phyloP scores from a whole-genome alignment of 2,797 vertebrate genomes.

The Pseudochirops corinnae region DNA sequence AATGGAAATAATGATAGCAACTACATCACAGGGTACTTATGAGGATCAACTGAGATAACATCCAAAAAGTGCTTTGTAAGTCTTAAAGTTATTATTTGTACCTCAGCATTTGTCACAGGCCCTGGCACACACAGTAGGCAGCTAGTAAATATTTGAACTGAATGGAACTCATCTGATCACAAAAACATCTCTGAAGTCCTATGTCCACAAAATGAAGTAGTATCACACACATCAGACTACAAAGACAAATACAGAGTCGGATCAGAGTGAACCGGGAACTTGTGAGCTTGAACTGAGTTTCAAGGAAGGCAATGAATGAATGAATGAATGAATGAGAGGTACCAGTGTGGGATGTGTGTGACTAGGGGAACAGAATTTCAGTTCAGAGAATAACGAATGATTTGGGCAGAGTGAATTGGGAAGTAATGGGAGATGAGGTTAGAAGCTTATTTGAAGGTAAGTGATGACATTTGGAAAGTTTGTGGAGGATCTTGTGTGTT shows the following conservation, averaged over 20 bases:
- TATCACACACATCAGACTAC: background rate
- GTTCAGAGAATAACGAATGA: background rate
- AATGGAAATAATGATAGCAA: background rate
- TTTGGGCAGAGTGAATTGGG: background rate
- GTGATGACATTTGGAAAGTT: background rate
- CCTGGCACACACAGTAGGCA: too few relatives aligned
- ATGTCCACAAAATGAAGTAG: background rate
- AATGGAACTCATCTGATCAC: too few relatives aligned
- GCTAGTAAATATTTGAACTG: too few relatives aligned
- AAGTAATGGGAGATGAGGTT: background rate
- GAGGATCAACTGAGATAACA: background rate
- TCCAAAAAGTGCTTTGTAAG: background rate
- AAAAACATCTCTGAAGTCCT: background rate
- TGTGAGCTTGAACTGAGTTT: background rate
- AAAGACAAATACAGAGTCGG: background rate
- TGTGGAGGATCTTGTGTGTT: background rate
- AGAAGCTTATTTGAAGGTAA: background rate
- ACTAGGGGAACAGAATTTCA: background rate
- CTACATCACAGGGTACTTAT: background rate
- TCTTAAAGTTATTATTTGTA: background rate
- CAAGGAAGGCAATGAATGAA: background rate
- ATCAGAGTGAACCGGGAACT: too few relatives aligned
- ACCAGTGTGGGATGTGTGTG: background rate
- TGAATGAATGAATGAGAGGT: background rate
- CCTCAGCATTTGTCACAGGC: too few relatives aligned